phyloP scores from a whole-genome alignment of 1,140 invertebrate species.

The Pseudomyrmex dendroicus region DNA sequence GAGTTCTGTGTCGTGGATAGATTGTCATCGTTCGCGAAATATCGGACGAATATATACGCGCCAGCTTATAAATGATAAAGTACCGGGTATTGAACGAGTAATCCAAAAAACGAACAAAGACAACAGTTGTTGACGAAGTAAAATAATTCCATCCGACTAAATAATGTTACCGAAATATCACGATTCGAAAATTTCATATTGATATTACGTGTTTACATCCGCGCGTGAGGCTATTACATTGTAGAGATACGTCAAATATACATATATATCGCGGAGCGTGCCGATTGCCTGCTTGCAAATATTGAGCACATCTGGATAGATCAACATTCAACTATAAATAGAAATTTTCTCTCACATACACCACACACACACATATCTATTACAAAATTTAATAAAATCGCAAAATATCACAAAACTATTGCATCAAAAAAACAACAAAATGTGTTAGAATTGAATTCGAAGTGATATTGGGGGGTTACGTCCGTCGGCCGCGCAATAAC shows the following conservation, averaged over 20 bases:
- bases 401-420: constrained; percentile 11
- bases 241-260: background rate
- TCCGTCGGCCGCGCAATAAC: background rate
- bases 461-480: background rate
- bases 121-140: background rate
- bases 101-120: constrained; percentile 6
- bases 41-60: constrained; percentile 36
- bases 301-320: background rate
- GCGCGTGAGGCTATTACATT: constrained; percentile 24
- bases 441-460: background rate
- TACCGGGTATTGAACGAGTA: constrained; percentile 29
- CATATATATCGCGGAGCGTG: constrained; percentile 3
- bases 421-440: background rate
- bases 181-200: background rate
- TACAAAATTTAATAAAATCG: constrained; percentile 34
- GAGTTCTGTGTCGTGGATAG: constrained; percentile 42
- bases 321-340: constrained; percentile 8
- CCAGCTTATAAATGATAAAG: constrained; percentile 60
- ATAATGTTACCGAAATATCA: constrained; percentile 13
- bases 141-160: background rate
- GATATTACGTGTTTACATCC: constrained; percentile 11
- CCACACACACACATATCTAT: background rate
- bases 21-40: constrained; percentile 64
- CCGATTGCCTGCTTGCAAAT: constrained; percentile 4
- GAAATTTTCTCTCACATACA: too few relatives aligned